Percentiles rank a stretch among this genome's conserved stretches.
Evolutionary conservation across 2,113 vertebrate genomes (phyloP).

Genomic region (Pedetes capensis): DNA sequence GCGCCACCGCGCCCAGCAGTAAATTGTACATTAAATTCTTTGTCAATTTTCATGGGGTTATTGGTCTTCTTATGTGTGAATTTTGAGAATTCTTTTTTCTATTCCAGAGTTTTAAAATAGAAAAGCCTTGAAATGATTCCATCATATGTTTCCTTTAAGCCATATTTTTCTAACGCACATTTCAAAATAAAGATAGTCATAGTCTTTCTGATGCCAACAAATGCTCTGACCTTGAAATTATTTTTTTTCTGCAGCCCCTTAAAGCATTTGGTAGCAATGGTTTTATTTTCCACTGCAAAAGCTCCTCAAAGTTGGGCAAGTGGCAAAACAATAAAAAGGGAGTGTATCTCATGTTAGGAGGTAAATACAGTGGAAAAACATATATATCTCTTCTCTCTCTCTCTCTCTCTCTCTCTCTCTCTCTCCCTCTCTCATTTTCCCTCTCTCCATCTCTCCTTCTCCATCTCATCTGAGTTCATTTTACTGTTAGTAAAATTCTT

Average conservation of each 20-base stretch:
- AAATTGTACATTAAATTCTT: too few relatives aligned
- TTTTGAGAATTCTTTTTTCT: neutral
- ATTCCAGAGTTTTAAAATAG: neutral
- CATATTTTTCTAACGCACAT: constrained; percentile 37
- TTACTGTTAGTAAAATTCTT: neutral
- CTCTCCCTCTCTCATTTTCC: neutral
- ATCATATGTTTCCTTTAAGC: neutral
- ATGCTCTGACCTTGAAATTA: neutral
- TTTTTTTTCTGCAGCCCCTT: neutral
- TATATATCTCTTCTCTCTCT: neutral
- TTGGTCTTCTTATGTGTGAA: neutral
- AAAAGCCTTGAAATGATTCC: neutral
- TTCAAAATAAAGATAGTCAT: constrained; percentile 33
- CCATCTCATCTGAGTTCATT: neutral
- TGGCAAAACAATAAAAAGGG: neutral
- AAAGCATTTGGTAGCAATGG: neutral
- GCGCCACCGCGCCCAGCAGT: too few relatives aligned
- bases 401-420: neutral
- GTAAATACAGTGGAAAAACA: neutral
- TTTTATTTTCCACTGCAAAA: constrained; percentile 31
- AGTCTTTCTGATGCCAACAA: constrained; percentile 7
- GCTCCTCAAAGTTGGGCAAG: neutral
- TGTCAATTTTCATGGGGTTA: neutral
- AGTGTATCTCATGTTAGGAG: neutral
- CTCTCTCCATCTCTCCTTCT: neutral